phyloP scores from a whole-genome alignment of 2,797 vertebrate species.

The Bryconaethiops microstoma region DNA sequence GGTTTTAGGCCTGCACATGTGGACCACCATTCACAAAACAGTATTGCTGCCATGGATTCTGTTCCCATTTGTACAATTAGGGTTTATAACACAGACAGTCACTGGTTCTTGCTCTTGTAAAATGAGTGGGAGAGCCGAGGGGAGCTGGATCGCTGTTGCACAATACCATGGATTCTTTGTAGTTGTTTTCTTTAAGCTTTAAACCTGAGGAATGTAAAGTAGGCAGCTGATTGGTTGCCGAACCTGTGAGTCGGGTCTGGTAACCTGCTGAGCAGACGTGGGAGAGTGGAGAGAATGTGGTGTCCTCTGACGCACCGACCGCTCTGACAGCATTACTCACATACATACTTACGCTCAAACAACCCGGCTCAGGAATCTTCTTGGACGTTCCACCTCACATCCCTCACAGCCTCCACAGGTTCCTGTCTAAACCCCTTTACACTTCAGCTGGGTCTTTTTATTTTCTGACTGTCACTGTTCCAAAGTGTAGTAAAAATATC shows the following conservation, averaged over 20 bases:
- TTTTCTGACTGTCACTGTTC: conserved; percentile 24
- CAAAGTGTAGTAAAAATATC: conserved; percentile 42
- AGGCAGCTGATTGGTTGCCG: conserved; percentile 54
- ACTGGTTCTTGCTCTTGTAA: conserved; percentile 12
- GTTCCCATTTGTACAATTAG: background rate
- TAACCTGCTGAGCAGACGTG: conserved; percentile 53
- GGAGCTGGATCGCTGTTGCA: conserved; percentile 4
- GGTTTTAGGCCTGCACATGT: too few species aligned
- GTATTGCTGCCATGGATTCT: background rate
- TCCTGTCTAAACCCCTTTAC: background rate
- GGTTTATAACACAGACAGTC: background rate
- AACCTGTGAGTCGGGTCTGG: conserved; percentile 41
- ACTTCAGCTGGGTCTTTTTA: background rate
- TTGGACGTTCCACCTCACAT: conserved; percentile 44
- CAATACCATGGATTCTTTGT: conserved; percentile 39
- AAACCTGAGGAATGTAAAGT: conserved; percentile 59
- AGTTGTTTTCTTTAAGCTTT: conserved; percentile 40
- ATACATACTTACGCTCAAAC: conserved; percentile 21
- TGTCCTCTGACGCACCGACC: conserved; percentile 44
- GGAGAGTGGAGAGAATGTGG: conserved; percentile 52
- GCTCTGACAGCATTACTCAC: conserved; percentile 58
- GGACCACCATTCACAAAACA: background rate
- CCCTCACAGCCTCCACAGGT: conserved; percentile 21
- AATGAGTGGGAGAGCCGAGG: conserved; percentile 21
- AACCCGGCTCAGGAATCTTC: conserved; percentile 40